A percentile compares a stretch with the other conserved stretches of the same genome.
Evolutionary conservation across 1,140 invertebrate species (phyloP).

Genomic region (Planococcus citri): DNA sequence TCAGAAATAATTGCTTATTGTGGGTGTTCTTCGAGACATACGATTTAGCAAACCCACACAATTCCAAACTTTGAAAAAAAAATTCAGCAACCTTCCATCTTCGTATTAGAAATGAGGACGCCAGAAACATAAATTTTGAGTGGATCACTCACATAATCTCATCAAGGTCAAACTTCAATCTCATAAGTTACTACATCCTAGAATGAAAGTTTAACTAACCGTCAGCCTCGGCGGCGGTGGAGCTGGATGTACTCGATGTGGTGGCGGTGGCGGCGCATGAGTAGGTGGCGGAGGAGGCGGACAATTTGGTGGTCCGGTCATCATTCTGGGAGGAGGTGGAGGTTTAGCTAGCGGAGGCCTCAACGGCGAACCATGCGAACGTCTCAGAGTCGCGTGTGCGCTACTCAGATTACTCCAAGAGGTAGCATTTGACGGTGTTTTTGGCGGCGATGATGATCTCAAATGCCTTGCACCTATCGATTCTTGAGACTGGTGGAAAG

Average conservation of each 20-base stretch:
- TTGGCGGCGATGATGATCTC: conserved; percentile 24
- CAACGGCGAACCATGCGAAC: conserved; percentile 34
- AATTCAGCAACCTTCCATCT: no score
- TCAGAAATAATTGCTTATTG: no score
- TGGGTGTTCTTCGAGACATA: no score
- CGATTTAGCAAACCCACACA: no score
- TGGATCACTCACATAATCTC: no score
- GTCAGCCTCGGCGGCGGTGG: conserved; percentile 19
- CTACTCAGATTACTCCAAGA: conserved; percentile 12
- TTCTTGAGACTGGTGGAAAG: conserved; percentile 42
- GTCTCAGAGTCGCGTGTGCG: conserved; percentile 29
- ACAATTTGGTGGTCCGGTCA: conserved; percentile 29
- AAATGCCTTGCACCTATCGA: conserved; percentile 32
- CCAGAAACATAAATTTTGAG: no score
- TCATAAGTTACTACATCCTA: neutral
- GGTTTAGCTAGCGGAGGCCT: conserved; percentile 35
- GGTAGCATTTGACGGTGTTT: conserved; percentile 25
- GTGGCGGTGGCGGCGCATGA: conserved; percentile 30
- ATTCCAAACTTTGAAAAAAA: no score
- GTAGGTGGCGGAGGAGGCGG: conserved; percentile 34
- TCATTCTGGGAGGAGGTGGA: conserved; percentile 34
- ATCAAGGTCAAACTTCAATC: no score
- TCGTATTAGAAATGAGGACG: no score
- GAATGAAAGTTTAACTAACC: neutral
- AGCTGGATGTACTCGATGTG: conserved; percentile 4